Conservation (phyloP, 2,113 vertebrate genomes). For the Atlantisia rogersi region DNA sequence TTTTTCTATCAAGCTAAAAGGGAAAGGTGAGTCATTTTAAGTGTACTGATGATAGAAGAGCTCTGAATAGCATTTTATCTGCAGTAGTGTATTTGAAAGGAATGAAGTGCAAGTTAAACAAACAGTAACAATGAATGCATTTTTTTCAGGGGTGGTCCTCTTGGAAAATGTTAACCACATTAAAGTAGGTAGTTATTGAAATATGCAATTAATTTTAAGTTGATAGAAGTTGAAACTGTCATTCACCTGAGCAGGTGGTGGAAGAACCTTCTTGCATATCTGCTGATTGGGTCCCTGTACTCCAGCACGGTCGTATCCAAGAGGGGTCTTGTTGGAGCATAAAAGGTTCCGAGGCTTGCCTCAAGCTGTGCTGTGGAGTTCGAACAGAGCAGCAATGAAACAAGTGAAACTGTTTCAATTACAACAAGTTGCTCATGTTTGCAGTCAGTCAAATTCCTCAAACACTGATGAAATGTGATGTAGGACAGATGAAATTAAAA, state of each 20-base stretch:
- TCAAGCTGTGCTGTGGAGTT: conserved; percentile 89
- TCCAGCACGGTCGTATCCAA: conserved; percentile 86
- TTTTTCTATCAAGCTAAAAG: conserved; percentile 41
- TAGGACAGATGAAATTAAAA: conserved; percentile 72
- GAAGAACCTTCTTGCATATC: conserved; percentile 94
- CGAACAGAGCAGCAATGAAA: conserved; percentile 72
- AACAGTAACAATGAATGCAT: conserved; percentile 51
- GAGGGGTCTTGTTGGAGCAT: conserved; percentile 85
- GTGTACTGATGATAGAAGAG: conserved; percentile 31
- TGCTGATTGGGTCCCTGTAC: conserved; percentile 90
- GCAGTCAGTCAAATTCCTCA: conserved; percentile 75
- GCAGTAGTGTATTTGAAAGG: conserved; percentile 34
- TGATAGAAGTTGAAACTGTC: conserved; percentile 34
- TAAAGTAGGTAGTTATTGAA: conserved; percentile 32
- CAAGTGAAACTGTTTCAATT: conserved; percentile 68
- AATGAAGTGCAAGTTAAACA: conserved; percentile 64
- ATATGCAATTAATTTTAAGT: conserved; percentile 52
- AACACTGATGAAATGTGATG: conserved; percentile 65
- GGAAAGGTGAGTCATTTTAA: conserved; percentile 34
- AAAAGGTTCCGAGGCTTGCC: conserved; percentile 91
- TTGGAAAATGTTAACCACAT: conserved; percentile 46
- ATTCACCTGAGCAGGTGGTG: conserved; percentile 97
- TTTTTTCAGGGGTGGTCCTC: conserved; percentile 39
- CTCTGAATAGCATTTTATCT: conserved; percentile 47
- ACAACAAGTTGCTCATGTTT: conserved; percentile 76